Percentiles rank a stretch among this genome's conserved stretches.
Evolutionary conservation across 2,113 vertebrate genomes (phyloP).

Genomic region (Larimichthys crocea): DNA sequence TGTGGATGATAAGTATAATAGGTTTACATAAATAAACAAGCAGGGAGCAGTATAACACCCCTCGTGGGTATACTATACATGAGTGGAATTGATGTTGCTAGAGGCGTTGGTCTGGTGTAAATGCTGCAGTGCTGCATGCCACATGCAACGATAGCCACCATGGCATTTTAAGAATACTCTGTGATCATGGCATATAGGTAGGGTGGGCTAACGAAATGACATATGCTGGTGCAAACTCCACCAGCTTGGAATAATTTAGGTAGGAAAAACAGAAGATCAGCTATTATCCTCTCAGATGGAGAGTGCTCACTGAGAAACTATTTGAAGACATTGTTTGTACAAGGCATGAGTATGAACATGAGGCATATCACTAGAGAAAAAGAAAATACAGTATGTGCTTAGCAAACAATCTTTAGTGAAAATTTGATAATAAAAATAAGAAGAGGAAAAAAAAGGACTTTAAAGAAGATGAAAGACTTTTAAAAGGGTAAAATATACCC

Average conservation of each 20-base stretch:
- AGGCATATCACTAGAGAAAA: not conserved
- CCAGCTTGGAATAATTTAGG: not conserved
- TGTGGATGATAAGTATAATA: constrained; percentile 66
- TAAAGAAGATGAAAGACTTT: not conserved
- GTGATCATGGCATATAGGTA: constrained; percentile 36
- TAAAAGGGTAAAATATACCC: not conserved
- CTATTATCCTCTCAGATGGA: not conserved
- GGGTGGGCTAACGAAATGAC: constrained; percentile 35
- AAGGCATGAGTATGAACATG: not conserved
- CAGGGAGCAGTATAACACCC: constrained; percentile 37
- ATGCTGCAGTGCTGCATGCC: constrained; percentile 35
- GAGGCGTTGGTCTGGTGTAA: constrained; percentile 41
- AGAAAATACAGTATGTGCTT: not conserved
- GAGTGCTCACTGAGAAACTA: not conserved
- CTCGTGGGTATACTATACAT: constrained; percentile 34
- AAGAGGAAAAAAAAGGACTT: not conserved
- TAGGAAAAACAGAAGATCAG: constrained; percentile 1
- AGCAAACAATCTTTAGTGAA: not conserved
- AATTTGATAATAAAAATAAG: constrained; percentile 1
- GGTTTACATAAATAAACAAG: constrained; percentile 71
- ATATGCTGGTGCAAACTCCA: constrained; percentile 23
- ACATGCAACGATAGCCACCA: not conserved
- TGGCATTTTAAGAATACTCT: constrained; percentile 46
- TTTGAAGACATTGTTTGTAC: not conserved
- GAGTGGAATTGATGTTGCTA: constrained; percentile 54